A percentile compares a stretch with the other conserved stretches of the same genome.
phyloP scores from a whole-genome alignment of 1,140 invertebrate genomes.

The Watersipora subatra region DNA sequence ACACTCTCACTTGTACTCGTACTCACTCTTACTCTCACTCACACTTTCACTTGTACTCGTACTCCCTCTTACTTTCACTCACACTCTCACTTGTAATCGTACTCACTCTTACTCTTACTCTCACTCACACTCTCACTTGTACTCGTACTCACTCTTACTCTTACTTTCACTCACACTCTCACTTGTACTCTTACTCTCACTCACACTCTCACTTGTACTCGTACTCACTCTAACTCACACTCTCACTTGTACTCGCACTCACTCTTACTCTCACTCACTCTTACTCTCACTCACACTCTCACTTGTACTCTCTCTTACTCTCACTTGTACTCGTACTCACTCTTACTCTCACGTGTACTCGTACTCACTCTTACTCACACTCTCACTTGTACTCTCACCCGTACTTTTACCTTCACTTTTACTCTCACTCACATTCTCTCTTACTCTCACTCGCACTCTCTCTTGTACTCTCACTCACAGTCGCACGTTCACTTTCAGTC shows the following conservation, averaged over 20 bases:
- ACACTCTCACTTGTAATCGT: neutral
- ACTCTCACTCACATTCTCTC: no score
- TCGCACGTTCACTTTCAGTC: no score
- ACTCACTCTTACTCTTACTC: neutral
- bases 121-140: neutral
- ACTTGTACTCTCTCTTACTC: no score
- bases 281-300: no score
- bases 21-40: constrained; percentile 6
- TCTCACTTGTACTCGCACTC: neutral
- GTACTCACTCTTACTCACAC: no score
- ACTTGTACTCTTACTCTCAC: constrained; percentile 7
- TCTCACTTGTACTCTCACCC: no score
- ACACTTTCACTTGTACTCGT: neutral
- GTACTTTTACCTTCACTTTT: no score
- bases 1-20: constrained; percentile 4
- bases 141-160: constrained; percentile 5
- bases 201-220: constrained; percentile 5
- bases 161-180: neutral
- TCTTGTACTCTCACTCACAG: no score
- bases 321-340: no score
- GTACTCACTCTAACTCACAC: constrained; percentile 5
- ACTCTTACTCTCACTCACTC: constrained; percentile 2
- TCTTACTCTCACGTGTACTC: no score
- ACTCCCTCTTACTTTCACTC: neutral
- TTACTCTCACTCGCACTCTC: no score